Evolutionary conservation across 2,113 vertebrate species (phyloP).

Genomic region (Siniperca knerii): DNA sequence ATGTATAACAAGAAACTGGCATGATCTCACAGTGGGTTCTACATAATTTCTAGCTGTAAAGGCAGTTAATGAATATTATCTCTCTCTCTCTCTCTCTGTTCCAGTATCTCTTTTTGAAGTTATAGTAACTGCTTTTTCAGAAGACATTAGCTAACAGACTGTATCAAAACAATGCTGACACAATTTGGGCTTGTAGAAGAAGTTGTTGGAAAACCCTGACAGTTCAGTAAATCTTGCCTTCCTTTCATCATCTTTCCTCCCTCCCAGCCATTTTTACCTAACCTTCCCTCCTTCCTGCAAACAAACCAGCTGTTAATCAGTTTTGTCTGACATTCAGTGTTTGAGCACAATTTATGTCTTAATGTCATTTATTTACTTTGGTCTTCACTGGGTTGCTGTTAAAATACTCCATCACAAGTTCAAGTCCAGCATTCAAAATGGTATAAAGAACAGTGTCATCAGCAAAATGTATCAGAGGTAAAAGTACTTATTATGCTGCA

Average conservation of each 20-base stretch:
- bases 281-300: background rate
- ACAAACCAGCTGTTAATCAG: background rate
- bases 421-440: background rate
- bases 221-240: background rate
- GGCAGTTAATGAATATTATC: background rate
- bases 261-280: background rate
- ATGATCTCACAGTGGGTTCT: background rate
- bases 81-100: background rate
- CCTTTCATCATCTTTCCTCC: background rate
- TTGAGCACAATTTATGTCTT: background rate
- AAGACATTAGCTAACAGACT: background rate
- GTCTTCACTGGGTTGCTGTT: background rate
- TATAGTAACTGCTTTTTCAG: background rate
- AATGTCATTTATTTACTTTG: background rate
- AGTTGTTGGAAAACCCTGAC: background rate
- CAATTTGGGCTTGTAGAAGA: background rate
- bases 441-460: background rate
- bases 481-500: background rate
- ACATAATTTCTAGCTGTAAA: background rate
- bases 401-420: background rate
- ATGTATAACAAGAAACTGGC: background rate
- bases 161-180: background rate
- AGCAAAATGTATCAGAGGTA: background rate
- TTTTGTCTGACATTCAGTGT: background rate
- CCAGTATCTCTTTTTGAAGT: conserved; percentile 4